A percentile compares a stretch with the other conserved stretches of the same genome.
phyloP scores from a whole-genome alignment of 64 coral and sea anemone genomes.

The Catalaphyllia jardinei region DNA sequence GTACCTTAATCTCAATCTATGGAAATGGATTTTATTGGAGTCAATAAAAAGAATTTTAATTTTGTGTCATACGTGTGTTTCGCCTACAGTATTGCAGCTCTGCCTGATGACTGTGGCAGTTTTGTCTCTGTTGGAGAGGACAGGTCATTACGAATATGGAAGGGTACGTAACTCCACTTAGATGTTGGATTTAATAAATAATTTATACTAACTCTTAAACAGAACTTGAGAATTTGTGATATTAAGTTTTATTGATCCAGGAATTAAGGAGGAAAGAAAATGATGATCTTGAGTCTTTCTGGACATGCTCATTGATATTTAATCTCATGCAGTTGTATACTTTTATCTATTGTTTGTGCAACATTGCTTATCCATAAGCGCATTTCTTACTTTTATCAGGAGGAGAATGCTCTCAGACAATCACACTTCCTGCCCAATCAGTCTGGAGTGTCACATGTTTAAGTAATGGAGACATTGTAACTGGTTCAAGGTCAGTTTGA shows the following conservation, averaged over 20 bases:
- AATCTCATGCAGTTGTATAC: no score
- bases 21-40: neutral
- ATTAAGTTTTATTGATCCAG: no score
- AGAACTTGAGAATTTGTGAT: no score
- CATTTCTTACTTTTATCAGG: conserved; percentile 26
- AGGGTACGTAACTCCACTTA: conserved; percentile 57
- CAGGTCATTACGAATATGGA: conserved; percentile 90
- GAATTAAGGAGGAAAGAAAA: no score
- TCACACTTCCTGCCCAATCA: conserved; percentile 83
- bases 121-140: conserved; percentile 94
- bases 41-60: neutral
- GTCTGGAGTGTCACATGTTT: conserved; percentile 92
- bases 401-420: conserved; percentile 72
- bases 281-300: no score
- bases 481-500: conserved; percentile 80
- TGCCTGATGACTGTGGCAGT: conserved; percentile 65
- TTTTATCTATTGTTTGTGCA: no score
- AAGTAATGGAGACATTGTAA: conserved; percentile 86
- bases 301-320: no score
- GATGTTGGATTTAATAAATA: no score
- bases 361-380: neutral
- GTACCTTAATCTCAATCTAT: neutral
- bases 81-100: conserved; percentile 61
- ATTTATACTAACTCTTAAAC: no score
- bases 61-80: neutral